Conservation (phyloP, 2,888 invertebrate species). For the Chrysina gloriosa region DNA sequence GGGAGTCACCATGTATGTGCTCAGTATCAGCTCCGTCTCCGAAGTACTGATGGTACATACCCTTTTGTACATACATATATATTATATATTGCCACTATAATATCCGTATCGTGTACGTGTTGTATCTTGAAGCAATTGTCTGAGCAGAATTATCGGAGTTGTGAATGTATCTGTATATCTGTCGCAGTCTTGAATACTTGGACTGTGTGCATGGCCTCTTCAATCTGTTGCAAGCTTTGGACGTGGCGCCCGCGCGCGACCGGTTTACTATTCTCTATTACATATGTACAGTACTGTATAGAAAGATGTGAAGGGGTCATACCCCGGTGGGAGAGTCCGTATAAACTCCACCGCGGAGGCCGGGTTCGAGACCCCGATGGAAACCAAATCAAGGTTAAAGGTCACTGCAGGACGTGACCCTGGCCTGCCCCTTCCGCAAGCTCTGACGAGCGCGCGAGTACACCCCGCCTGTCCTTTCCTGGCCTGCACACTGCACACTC, state of each 20-base stretch:
- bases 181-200: conserved; percentile 71
- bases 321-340: conserved; percentile 50
- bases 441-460: conserved; percentile 63
- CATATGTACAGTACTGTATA: conserved; percentile 31
- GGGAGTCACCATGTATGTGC: conserved; percentile 97
- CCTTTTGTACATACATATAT: conserved; percentile 34
- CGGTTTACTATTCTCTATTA: conserved; percentile 38
- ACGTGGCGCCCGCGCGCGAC: conserved; percentile 51
- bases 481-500: conserved; percentile 55
- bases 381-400: conserved; percentile 85
- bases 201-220: conserved; percentile 72
- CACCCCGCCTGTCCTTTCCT: conserved; percentile 53
- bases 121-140: conserved; percentile 46
- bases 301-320: conserved; percentile 45
- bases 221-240: conserved; percentile 57
- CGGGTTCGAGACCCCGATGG: conserved; percentile 77
- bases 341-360: conserved; percentile 55
- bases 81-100: conserved; percentile 37
- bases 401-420: conserved; percentile 80
- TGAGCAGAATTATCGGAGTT: conserved; percentile 43
- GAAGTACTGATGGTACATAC: conserved; percentile 93
- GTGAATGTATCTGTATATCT: conserved; percentile 59
- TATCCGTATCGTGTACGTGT: conserved; percentile 49
- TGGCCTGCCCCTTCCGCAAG: conserved; percentile 67
- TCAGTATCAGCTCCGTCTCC: conserved; percentile 97